phyloP scores from a whole-genome alignment of 2,888 invertebrate species.

The Psylliodes chrysocephalus region DNA sequence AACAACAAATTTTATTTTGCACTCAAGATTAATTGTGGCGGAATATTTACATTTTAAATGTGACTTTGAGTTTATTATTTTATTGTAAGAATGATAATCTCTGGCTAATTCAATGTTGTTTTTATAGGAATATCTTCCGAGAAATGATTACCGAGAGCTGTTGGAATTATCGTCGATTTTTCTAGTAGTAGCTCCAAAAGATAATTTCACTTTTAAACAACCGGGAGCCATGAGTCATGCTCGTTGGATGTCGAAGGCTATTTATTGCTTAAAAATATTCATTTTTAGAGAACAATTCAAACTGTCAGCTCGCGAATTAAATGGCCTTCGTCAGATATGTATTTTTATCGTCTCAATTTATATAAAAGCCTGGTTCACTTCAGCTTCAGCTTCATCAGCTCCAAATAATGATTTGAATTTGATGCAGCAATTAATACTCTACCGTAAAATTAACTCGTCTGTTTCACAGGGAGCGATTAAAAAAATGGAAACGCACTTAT shows the following conservation, averaged over 20 bases:
- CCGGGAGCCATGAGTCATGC: not conserved
- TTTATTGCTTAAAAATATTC: constrained; percentile 11
- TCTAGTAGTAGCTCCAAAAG: not conserved
- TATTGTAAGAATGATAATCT: not conserved
- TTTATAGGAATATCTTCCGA: constrained; percentile 2
- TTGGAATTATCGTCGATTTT: constrained; percentile 8
- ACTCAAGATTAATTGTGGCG: not conserved
- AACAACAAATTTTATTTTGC: not conserved
- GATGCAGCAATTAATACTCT: not conserved
- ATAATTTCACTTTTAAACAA: not conserved
- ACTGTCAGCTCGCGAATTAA: not conserved
- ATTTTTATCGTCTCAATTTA: not conserved
- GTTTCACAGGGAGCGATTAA: not conserved
- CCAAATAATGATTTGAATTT: not conserved
- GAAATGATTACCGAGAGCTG: constrained; percentile 1
- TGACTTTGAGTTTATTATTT: not conserved
- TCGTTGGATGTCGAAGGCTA: constrained; percentile 8
- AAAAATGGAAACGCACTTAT: constrained; percentile 6
- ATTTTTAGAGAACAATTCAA: constrained; percentile 1
- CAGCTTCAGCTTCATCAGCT: not conserved
- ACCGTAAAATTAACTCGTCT: not conserved
- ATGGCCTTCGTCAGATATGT: not conserved
- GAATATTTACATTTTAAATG: not conserved
- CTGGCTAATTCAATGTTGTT: not conserved
- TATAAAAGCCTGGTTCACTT: constrained; percentile 3